These are phyloP conservation scores for Lacanobia wlatinum DNA, from an alignment of 2,888 invertebrate genomes.

Conservation along the genomic window DNA sequence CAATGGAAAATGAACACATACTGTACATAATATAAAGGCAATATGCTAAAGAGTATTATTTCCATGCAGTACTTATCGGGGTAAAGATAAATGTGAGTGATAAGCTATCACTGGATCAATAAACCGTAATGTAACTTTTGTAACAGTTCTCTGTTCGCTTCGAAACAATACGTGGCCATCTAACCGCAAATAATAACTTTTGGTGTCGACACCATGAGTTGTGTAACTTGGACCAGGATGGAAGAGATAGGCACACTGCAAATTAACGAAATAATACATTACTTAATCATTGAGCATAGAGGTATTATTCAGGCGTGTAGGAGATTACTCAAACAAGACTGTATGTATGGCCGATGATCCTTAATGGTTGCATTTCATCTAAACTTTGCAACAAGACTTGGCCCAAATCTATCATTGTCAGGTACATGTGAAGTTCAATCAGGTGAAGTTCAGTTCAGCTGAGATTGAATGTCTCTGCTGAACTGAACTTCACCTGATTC, in stretches of 20 bases:
- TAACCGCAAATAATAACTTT: constrained; percentile 65
- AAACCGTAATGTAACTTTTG: constrained; percentile 80
- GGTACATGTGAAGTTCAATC: no score
- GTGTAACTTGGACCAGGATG: constrained; percentile 44
- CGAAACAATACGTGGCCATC: constrained; percentile 65
- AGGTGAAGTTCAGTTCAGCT: no score
- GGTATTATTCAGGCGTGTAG: background rate
- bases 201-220: constrained; percentile 65
- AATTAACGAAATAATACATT: constrained; percentile 48
- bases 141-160: constrained; percentile 59
- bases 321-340: constrained; percentile 24
- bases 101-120: constrained; percentile 88
- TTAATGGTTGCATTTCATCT: constrained; percentile 20
- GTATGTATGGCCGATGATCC: background rate
- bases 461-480: constrained; percentile 44
- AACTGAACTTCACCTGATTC: constrained; percentile 51
- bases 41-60: constrained; percentile 64
- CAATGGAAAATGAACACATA: constrained; percentile 51
- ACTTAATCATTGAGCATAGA: constrained; percentile 10
- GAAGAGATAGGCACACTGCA: constrained; percentile 29
- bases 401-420: constrained; percentile 57
- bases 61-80: constrained; percentile 63
- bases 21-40: constrained; percentile 46
- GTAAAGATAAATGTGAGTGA: constrained; percentile 83
- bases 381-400: constrained; percentile 36